Evolutionary conservation across 2,113 vertebrate genomes (phyloP).

Genomic region (Phycodurus eques): DNA sequence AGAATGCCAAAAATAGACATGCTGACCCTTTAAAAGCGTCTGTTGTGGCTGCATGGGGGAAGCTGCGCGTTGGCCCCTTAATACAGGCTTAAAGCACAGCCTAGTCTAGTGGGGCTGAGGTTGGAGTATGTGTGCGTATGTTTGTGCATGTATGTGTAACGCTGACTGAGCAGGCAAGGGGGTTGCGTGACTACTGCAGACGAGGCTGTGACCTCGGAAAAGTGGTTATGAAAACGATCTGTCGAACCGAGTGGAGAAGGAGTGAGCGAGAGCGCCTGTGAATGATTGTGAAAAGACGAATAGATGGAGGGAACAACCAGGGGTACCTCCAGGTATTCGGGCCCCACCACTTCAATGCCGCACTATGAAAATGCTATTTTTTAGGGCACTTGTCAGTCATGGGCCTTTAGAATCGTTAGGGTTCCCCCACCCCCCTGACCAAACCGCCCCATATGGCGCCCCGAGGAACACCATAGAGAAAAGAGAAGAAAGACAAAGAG

Average conservation of each 20-base stretch:
- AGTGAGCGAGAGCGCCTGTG: slow-evolving; percentile 35
- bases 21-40: slow-evolving; percentile 54
- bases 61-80: slow-evolving; percentile 69
- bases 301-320: slow-evolving; percentile 35
- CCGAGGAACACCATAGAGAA: slow-evolving; percentile 26
- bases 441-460: no score
- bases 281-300: slow-evolving; percentile 67
- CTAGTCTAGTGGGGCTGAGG: slow-evolving; percentile 51
- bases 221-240: slow-evolving; percentile 89
- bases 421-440: no score
- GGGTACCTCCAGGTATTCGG: background rate
- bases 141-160: slow-evolving; percentile 42
- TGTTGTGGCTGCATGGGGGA: slow-evolving; percentile 49
- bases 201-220: slow-evolving; percentile 84
- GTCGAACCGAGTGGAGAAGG: slow-evolving; percentile 72
- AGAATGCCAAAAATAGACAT: slow-evolving; percentile 65
- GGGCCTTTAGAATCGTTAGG: background rate
- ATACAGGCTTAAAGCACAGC: slow-evolving; percentile 48
- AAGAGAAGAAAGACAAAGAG: slow-evolving; percentile 66
- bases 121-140: slow-evolving; percentile 9
- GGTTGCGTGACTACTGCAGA: slow-evolving; percentile 90
- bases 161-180: slow-evolving; percentile 72
- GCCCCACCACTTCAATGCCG: background rate
- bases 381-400: background rate
- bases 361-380: background rate